These are phyloP conservation scores for Chloropsis hardwickii DNA, from an alignment of 2,113 vertebrate genomes.

Conservation along the genomic window DNA sequence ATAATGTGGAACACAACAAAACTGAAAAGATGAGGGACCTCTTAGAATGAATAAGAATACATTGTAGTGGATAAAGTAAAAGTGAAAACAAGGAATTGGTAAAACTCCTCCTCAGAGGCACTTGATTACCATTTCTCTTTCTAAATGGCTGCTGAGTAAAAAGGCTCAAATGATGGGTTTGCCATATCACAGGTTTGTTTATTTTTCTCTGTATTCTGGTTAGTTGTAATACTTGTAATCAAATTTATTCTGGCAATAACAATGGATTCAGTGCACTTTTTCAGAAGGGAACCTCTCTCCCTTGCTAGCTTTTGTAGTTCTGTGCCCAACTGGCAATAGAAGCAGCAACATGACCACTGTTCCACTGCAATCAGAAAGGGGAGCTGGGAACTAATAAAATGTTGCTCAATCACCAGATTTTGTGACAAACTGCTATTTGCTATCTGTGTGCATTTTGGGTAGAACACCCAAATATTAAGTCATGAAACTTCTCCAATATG, in stretches of 20 bases:
- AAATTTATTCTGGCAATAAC: background rate
- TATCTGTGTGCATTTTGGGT: background rate
- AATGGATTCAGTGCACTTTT: background rate
- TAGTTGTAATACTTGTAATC: background rate
- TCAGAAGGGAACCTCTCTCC: background rate
- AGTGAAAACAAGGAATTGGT: background rate
- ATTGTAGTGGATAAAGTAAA: background rate
- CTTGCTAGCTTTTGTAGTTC: background rate
- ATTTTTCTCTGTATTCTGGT: background rate
- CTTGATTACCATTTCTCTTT: background rate
- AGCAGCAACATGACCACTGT: background rate
- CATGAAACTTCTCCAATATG: background rate
- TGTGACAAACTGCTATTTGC: background rate
- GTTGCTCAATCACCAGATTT: background rate
- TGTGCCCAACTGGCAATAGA: background rate
- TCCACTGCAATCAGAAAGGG: background rate
- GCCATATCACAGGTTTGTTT: background rate
- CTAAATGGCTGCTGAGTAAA: background rate
- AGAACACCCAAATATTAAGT: background rate
- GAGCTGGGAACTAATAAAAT: background rate
- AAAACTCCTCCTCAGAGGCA: background rate
- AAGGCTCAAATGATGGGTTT: background rate
- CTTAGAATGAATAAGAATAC: background rate
- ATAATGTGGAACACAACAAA: background rate
- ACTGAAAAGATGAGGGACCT: background rate